Evolutionary conservation across 2,888 invertebrate genomes (phyloP).

Genomic region (Nymphalis c-album): DNA sequence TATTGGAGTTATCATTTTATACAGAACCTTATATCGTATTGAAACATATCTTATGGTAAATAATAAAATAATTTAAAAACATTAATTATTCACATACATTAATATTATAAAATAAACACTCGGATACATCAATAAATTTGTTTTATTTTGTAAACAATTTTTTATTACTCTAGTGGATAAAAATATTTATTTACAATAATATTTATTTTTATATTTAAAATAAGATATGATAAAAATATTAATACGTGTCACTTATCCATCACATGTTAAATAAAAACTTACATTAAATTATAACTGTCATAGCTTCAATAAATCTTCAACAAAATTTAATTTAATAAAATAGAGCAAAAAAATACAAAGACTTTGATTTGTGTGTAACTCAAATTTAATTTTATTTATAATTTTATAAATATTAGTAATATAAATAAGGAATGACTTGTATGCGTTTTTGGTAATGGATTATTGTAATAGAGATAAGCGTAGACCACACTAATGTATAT

Average conservation of each 20-base stretch:
- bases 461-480: slow-evolving; percentile 34
- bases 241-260: too few species aligned
- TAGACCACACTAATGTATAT: slow-evolving; percentile 41
- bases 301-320: too few species aligned
- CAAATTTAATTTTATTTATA: slow-evolving; percentile 17
- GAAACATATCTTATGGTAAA: background rate
- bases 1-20: too few species aligned
- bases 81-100: slow-evolving; percentile 4
- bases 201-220: too few species aligned
- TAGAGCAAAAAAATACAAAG: background rate
- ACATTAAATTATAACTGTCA: too few species aligned
- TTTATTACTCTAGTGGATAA: too few species aligned
- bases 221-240: too few species aligned
- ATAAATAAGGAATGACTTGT: slow-evolving; percentile 25
- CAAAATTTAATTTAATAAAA: too few species aligned
- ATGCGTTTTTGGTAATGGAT: slow-evolving; percentile 38
- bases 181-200: too few species aligned
- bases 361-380: slow-evolving; percentile 24
- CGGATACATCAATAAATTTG: too few species aligned
- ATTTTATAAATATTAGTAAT: background rate
- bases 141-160: too few species aligned
- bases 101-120: background rate
- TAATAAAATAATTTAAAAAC: slow-evolving; percentile 2
- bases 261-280: too few species aligned
- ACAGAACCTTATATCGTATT: background rate